These are phyloP conservation scores for Rhizomys pruinosus DNA, from an alignment of 2,113 vertebrate genomes.

Conservation along the genomic window DNA sequence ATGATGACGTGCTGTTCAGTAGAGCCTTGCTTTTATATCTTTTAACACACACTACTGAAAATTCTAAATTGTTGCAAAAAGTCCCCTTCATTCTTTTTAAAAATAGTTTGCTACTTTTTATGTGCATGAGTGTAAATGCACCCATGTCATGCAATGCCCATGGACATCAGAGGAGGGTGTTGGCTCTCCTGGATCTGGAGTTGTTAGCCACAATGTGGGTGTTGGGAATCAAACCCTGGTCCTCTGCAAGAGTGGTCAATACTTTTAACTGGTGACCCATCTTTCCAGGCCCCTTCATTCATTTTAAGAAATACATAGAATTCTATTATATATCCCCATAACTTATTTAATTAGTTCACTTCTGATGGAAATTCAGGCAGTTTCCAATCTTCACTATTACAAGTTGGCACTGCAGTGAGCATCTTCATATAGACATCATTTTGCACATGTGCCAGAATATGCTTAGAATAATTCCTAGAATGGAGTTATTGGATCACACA, in stretches of 20 bases:
- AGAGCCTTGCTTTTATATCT: slow-evolving; percentile 8
- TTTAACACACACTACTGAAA: slow-evolving; percentile 35
- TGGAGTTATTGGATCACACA: slow-evolving; percentile 37
- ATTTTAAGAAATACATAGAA: slow-evolving; percentile 44
- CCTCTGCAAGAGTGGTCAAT: no score
- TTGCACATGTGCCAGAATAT: slow-evolving; percentile 26
- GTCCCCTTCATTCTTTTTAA: not conserved
- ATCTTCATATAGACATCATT: slow-evolving; percentile 1
- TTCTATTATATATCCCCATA: slow-evolving; percentile 34
- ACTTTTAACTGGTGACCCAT: no score
- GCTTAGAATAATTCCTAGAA: slow-evolving; percentile 67
- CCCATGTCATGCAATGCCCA: no score
- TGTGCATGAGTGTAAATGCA: no score
- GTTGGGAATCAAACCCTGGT: no score
- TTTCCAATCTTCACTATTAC: slow-evolving; percentile 33
- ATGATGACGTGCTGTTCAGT: not conserved
- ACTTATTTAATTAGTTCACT: slow-evolving; percentile 56
- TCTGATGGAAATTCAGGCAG: slow-evolving; percentile 57
- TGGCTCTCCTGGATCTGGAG: no score
- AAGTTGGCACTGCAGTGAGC: slow-evolving; percentile 36
- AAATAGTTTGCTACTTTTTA: no score
- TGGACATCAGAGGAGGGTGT: no score
- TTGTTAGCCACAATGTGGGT: no score
- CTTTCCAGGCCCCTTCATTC: no score
- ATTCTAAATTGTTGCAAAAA: slow-evolving; percentile 36